Evolutionary conservation across 1,140 invertebrate species (phyloP).

Genomic region (Lutraria rhynchaena): DNA sequence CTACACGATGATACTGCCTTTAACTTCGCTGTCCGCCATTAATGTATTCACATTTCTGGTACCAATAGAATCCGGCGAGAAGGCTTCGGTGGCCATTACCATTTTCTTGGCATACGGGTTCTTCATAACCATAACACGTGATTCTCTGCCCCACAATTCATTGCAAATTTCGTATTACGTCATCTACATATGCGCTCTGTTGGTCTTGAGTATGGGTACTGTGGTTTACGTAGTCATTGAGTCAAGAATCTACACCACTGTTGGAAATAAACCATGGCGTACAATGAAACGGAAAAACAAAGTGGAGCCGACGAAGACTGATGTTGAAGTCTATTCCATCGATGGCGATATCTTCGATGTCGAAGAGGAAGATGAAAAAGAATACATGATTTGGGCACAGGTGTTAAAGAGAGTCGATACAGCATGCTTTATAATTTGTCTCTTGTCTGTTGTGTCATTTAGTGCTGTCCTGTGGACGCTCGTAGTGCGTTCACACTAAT

Average conservation of each 20-base stretch:
- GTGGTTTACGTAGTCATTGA: conserved; percentile 42
- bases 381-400: too few relatives aligned
- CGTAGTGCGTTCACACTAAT: too few relatives aligned
- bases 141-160: conserved; percentile 43
- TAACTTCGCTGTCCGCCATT: neutral
- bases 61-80: conserved; percentile 42
- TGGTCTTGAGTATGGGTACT: conserved; percentile 15
- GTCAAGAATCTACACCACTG: neutral
- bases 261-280: conserved; percentile 2
- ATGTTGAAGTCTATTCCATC: too few relatives aligned
- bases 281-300: too few relatives aligned
- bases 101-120: conserved; percentile 42
- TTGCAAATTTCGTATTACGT: conserved; percentile 16
- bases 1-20: conserved; percentile 23
- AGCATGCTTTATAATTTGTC: too few relatives aligned
- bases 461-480: too few relatives aligned
- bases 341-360: too few relatives aligned
- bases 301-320: too few relatives aligned
- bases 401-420: too few relatives aligned
- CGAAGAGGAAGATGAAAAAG: too few relatives aligned
- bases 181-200: neutral
- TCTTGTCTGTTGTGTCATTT: too few relatives aligned
- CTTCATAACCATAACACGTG: conserved; percentile 40
- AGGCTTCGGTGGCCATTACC: conserved; percentile 30
- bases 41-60: conserved; percentile 38